Conservation (phyloP, 2,888 invertebrate species). For the Lasioglossum malachurum region DNA sequence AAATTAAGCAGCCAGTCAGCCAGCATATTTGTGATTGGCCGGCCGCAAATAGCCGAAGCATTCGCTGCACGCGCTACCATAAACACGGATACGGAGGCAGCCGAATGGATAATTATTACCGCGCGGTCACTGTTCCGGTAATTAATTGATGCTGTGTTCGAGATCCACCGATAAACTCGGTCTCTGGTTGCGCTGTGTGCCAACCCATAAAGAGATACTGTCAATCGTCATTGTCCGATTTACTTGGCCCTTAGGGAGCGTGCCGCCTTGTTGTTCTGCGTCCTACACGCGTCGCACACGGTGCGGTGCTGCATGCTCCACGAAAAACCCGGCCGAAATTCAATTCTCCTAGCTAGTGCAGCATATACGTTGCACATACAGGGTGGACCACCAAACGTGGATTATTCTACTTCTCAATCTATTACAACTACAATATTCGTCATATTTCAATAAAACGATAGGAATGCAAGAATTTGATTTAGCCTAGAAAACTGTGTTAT, state of each 20-base stretch:
- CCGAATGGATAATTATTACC: constrained; percentile 77
- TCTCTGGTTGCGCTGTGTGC: not conserved
- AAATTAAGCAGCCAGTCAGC: constrained; percentile 56
- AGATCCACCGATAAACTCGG: constrained; percentile 47
- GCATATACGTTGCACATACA: not conserved
- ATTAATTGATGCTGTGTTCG: constrained; percentile 72
- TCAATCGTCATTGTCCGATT: constrained; percentile 37
- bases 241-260: constrained; percentile 23
- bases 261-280: not conserved
- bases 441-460: too few relatives aligned
- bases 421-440: too few relatives aligned
- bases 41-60: constrained; percentile 63
- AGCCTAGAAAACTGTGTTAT: not conserved
- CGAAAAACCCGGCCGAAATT: not conserved
- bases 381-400: too few relatives aligned
- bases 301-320: not conserved
- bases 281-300: not conserved
- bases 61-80: constrained; percentile 56
- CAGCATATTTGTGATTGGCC: constrained; percentile 57
- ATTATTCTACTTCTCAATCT: too few relatives aligned
- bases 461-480: not conserved
- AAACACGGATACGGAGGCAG: constrained; percentile 66
- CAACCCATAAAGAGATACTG: constrained; percentile 35
- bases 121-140: constrained; percentile 72
- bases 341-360: not conserved